phyloP scores from a whole-genome alignment of 2,113 vertebrate genomes.

The Chlorodrepanis virens region DNA sequence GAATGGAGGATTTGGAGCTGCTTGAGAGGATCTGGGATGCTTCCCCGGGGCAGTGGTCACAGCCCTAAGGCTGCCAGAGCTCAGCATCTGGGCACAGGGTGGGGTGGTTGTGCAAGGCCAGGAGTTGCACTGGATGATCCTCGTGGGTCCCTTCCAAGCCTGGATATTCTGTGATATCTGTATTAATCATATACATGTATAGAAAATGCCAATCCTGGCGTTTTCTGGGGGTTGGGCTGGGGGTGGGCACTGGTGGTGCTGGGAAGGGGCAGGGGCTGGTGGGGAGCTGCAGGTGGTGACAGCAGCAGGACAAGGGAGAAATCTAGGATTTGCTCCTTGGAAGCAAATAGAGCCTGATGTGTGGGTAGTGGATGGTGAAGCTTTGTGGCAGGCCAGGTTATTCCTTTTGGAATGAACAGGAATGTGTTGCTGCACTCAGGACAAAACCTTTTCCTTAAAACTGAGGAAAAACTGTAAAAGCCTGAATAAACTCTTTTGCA shows the following conservation, averaged over 20 bases:
- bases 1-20: not conserved
- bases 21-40: not conserved
- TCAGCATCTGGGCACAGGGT: not conserved
- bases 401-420: not conserved
- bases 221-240: too few relatives aligned
- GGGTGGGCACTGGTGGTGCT: not conserved
- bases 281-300: not conserved
- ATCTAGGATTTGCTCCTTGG: not conserved
- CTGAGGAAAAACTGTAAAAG: not conserved
- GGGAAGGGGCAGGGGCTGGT: not conserved
- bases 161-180: not conserved
- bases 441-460: not conserved
- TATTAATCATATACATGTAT: rapidly evolving
- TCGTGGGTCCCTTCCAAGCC: not conserved
- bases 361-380: not conserved
- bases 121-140: not conserved
- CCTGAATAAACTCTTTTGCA: not conserved
- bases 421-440: not conserved
- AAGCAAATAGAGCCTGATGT: not conserved
- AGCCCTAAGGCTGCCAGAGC: not conserved
- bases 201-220: rapidly evolving
- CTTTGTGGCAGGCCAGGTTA: not conserved
- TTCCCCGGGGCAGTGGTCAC: not conserved
- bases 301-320: not conserved
- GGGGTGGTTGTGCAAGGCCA: not conserved